phyloP scores from a whole-genome alignment of 2,888 invertebrate species.

The Caenorhabditis sp. region DNA sequence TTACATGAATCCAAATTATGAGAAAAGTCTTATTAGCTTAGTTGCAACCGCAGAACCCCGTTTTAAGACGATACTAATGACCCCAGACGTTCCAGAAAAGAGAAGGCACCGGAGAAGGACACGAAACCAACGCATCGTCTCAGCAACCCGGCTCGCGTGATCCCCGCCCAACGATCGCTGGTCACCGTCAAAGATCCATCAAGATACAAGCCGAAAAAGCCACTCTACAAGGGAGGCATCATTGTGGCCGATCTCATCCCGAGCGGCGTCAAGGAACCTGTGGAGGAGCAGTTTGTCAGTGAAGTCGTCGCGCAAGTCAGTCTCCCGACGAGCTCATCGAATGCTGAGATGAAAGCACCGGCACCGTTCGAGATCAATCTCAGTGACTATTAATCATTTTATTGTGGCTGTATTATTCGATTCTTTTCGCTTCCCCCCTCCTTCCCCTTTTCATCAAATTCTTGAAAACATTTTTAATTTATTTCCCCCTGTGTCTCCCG shows the following conservation, averaged over 20 bases:
- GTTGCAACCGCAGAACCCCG: no score
- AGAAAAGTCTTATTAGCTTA: no score
- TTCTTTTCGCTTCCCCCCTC: background rate
- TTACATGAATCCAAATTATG: no score
- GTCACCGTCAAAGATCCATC: constrained; percentile 27
- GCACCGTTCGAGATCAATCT: constrained; percentile 60
- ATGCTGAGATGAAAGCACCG: constrained; percentile 42
- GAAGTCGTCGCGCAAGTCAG: constrained; percentile 52
- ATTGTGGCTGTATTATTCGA: constrained; percentile 7
- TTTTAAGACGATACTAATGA: background rate
- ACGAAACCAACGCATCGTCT: constrained; percentile 40
- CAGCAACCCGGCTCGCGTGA: constrained; percentile 56
- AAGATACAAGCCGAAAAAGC: constrained; percentile 41
- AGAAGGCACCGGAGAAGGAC: constrained; percentile 29
- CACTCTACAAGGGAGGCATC: constrained; percentile 57
- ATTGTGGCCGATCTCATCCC: constrained; percentile 38
- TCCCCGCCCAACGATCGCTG: constrained; percentile 46
- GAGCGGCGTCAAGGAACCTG: constrained; percentile 11
- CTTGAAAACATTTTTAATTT: constrained; percentile 24
- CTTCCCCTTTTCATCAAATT: background rate
- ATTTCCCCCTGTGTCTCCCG: constrained; percentile 20
- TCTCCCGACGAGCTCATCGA: constrained; percentile 11
- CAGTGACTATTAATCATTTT: constrained; percentile 39
- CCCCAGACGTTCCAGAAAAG: constrained; percentile 8
- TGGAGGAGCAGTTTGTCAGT: constrained; percentile 48